phyloP scores from a whole-genome alignment of 1,140 invertebrate genomes.

The Rhyzopertha dominica region DNA sequence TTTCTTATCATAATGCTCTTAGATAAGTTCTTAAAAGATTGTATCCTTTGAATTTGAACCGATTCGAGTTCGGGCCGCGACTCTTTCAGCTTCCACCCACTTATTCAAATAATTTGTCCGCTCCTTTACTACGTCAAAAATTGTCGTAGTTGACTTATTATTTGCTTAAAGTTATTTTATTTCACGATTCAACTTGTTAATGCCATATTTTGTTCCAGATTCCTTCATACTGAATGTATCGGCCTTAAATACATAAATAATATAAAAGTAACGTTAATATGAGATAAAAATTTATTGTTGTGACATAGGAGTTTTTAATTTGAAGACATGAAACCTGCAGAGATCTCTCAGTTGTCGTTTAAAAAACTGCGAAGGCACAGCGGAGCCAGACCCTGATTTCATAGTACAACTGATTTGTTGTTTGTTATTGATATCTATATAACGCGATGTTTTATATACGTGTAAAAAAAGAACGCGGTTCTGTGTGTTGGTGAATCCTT shows the following conservation, averaged over 20 bases:
- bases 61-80: no score
- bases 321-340: conserved; percentile 32
- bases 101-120: no score
- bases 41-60: no score
- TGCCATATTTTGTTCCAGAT: conserved; percentile 39
- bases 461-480: conserved; percentile 24
- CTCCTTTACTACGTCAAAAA: no score
- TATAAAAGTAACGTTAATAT: conserved; percentile 41
- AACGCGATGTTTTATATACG: conserved; percentile 16
- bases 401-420: conserved; percentile 45
- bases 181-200: no score
- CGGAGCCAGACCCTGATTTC: conserved; percentile 45
- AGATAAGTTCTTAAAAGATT: no score
- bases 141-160: no score
- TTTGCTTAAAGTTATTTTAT: no score
- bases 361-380: conserved; percentile 33
- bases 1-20: no score
- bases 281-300: conserved; percentile 42
- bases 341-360: conserved; percentile 36
- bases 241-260: conserved; percentile 45
- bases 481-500: conserved; percentile 28
- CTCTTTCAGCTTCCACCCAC: no score
- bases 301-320: conserved; percentile 42
- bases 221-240: conserved; percentile 47
- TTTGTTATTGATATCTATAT: conserved; percentile 35